Evolutionary conservation across 2,113 vertebrate species (phyloP).

Genomic region (Scomber scombrus): DNA sequence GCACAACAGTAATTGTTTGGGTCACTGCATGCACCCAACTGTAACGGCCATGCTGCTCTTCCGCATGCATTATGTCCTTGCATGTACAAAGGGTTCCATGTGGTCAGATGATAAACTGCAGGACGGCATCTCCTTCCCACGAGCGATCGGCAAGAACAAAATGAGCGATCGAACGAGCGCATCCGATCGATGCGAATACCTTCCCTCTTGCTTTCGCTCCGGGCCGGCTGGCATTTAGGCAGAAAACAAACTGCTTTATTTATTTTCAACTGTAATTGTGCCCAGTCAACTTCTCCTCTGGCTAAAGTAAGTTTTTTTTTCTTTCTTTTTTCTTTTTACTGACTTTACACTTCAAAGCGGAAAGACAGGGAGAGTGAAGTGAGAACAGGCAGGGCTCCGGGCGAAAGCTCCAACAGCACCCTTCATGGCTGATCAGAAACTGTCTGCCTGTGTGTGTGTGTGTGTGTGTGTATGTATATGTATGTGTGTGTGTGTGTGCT

Average conservation of each 20-base stretch:
- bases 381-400: slow-evolving; percentile 58
- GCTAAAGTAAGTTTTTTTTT: slow-evolving; percentile 43
- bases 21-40: too few relatives aligned
- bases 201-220: slow-evolving; percentile 25
- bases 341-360: slow-evolving; percentile 68
- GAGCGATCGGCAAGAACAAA: slow-evolving; percentile 1
- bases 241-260: slow-evolving; percentile 46
- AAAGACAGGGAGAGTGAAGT: slow-evolving; percentile 38
- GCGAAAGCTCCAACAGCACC: slow-evolving; percentile 44
- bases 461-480: slow-evolving; percentile 25
- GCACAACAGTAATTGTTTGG: too few relatives aligned
- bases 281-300: slow-evolving; percentile 32
- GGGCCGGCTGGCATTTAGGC: slow-evolving; percentile 48
- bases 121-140: slow-evolving; percentile 2
- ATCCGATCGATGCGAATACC: slow-evolving; percentile 33
- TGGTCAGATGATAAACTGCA: slow-evolving; percentile 36
- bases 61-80: slow-evolving; percentile 12
- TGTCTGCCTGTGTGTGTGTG: not conserved
- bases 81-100: slow-evolving; percentile 26
- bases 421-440: slow-evolving; percentile 56
- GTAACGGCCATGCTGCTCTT: not conserved
- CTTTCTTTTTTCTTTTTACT: slow-evolving; percentile 10
- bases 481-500: not conserved
- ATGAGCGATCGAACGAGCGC: slow-evolving; percentile 25
- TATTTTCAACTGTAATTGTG: slow-evolving; percentile 39